Evolutionary conservation across 2,888 invertebrate genomes (phyloP).

Genomic region (Chrysotoxum bicinctum): DNA sequence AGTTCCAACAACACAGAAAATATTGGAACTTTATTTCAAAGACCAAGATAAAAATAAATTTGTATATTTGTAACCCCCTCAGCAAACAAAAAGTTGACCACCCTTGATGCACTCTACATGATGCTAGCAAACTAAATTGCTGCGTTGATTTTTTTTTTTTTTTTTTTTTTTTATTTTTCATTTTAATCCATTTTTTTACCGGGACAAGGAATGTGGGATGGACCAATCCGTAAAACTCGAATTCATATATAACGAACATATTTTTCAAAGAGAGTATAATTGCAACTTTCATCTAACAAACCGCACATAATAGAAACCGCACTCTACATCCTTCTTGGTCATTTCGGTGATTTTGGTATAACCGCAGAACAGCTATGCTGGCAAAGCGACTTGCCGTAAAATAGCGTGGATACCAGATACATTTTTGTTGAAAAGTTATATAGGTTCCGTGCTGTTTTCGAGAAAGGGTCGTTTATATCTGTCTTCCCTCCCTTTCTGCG

Average conservation of each 20-base stretch:
- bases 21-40: background rate
- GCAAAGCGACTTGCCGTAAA: slow-evolving; percentile 27
- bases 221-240: slow-evolving; percentile 24
- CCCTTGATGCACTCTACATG: background rate
- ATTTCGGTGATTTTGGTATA: slow-evolving; percentile 27
- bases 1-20: background rate
- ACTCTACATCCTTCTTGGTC: slow-evolving; percentile 40
- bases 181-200: background rate
- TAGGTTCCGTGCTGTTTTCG: slow-evolving; percentile 3
- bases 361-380: slow-evolving; percentile 6
- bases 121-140: background rate
- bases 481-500: background rate
- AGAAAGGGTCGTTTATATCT: slow-evolving; percentile 29
- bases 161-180: slow-evolving; percentile 5
- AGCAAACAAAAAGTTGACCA: background rate
- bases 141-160: slow-evolving; percentile 18
- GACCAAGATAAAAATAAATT: slow-evolving; percentile 4
- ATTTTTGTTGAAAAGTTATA: slow-evolving; percentile 29
- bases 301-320: slow-evolving; percentile 47
- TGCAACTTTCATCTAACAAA: slow-evolving; percentile 57
- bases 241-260: slow-evolving; percentile 8
- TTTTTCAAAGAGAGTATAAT: slow-evolving; percentile 46
- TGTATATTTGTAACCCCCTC: background rate
- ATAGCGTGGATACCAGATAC: background rate
- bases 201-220: background rate